Conservation (phyloP, 1,140 invertebrate species). For the Drosophila yakuba region DNA sequence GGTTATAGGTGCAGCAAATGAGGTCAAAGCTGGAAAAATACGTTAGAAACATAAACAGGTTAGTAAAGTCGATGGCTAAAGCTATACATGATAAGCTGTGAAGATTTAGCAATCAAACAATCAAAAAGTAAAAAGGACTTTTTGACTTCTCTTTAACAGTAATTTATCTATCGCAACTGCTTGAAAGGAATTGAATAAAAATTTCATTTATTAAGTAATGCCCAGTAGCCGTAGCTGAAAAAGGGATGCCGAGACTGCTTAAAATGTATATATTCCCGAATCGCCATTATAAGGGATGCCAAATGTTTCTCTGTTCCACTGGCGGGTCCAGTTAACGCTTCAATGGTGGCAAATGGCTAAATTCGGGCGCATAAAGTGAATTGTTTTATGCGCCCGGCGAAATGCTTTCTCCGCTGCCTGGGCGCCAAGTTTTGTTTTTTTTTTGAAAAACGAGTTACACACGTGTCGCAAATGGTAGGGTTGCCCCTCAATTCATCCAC, state of each 20-base stretch:
- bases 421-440: constrained; percentile 1
- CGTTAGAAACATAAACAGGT: constrained; percentile 4
- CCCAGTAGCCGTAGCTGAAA: constrained; percentile 1
- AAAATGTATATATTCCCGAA: constrained; percentile 73
- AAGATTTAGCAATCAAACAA: neutral
- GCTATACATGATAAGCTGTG: neutral
- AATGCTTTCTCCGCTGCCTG: constrained; percentile 30
- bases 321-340: constrained; percentile 60
- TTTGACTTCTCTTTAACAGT: neutral
- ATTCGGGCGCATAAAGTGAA: constrained; percentile 80
- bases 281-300: constrained; percentile 60
- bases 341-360: constrained; percentile 79
- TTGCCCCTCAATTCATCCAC: constrained; percentile 31
- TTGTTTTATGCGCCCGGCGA: constrained; percentile 66
- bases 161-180: constrained; percentile 4
- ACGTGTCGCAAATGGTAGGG: constrained; percentile 77
- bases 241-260: constrained; percentile 52
- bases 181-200: constrained; percentile 68
- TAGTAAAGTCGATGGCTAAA: neutral
- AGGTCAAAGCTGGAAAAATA: constrained; percentile 30
- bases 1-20: constrained; percentile 21
- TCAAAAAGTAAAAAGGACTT: too few species aligned
- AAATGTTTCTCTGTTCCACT: constrained; percentile 5
- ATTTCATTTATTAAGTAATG: constrained; percentile 68
- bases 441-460: constrained; percentile 81